Evolutionary conservation across 1,140 invertebrate species (phyloP).

Genomic region (Drosophila baimaii): DNA sequence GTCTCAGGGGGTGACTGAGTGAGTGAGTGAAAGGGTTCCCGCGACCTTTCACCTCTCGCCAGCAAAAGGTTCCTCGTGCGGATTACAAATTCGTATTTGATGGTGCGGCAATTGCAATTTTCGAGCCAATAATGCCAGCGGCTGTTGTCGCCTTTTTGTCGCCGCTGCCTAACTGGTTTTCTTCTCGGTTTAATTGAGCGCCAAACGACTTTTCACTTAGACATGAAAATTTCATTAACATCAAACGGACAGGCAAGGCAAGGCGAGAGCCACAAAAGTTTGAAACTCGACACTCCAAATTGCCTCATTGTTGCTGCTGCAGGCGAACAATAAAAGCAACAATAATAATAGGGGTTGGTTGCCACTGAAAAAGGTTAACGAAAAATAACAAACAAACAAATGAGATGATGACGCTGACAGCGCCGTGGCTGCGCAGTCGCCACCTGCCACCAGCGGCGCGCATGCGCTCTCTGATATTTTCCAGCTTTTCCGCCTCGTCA

Average conservation of each 20-base stretch:
- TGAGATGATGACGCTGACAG: conserved; percentile 14
- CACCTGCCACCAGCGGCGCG: conserved; percentile 39
- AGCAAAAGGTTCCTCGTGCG: conserved; percentile 15
- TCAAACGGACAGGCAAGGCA: neutral
- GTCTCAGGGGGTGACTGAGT: neutral
- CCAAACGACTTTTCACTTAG: conserved; percentile 70
- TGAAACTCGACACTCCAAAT: conserved; percentile 53
- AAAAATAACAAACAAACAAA: conserved; percentile 52
- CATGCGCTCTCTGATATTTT: conserved; percentile 36
- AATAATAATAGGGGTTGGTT: conserved; percentile 17
- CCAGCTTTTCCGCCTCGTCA: conserved; percentile 35
- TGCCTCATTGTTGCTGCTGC: conserved; percentile 37
- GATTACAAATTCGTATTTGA: conserved; percentile 40
- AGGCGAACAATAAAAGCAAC: conserved; percentile 16
- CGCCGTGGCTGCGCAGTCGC: conserved; percentile 34
- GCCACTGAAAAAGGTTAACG: conserved; percentile 60
- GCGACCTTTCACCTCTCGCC: conserved; percentile 44
- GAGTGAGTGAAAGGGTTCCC: conserved; percentile 19
- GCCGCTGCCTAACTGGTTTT: conserved; percentile 17
- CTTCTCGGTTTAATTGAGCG: conserved; percentile 62
- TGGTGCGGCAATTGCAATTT: conserved; percentile 38
- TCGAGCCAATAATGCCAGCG: conserved; percentile 34
- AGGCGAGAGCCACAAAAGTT: conserved; percentile 51
- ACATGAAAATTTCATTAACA: conserved; percentile 67
- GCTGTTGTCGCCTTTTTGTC: neutral